Base-by-base conservation (phyloP, 2,113 vertebrate genomes). In the Chionis minor region DNA sequence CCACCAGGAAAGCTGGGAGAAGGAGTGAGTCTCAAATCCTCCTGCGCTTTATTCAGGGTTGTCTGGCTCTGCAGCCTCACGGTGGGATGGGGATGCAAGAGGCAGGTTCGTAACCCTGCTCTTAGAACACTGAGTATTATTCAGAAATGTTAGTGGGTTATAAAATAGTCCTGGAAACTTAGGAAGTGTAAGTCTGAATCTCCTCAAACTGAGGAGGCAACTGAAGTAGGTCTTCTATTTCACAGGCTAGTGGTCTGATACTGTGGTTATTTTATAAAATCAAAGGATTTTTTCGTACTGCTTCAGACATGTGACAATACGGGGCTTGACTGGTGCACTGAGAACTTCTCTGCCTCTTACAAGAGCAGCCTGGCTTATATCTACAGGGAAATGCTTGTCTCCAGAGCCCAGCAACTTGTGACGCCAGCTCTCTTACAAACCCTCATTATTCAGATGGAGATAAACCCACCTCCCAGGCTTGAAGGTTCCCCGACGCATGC, bases 391-490 rank as follows among this genome's bases (percentile, higher is more conserved):
- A 86, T 35, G 81, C 56, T 92, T 71, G 86, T 95, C 86, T 96
- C 93, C 86, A 92, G 81, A 93, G 93, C 93, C 72, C 86, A 81
- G 81, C 51, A 95, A 35, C 55, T 87, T 47, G 65, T 69, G 93
- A 91, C 92, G 86, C 83, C 83, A 92, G 91, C 69, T 94, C 92
- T 91, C 93, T 81, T 71, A 95, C 77, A 96, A 89, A 40, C 89
- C 14, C 69, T 87, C 3, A 12, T 75, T 94, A 96, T 38, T 97
- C 91, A 87, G 65, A 96, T 74, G 0, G 32, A 95, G 93, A 96
- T 96, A 95, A 97, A 96, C 72, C 86, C 93, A 95, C 77, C 86
- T 96, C 86, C 86, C 81, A 86, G 91, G 83, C 72, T 81, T 35
- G 83, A 73, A 96, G 88, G 94, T 91, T 97, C 89, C 91, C 44